A percentile compares a stretch with the other conserved stretches of the same genome.
phyloP scores from a whole-genome alignment of 2,888 invertebrate species.

The Ennomos fuscantarius region DNA sequence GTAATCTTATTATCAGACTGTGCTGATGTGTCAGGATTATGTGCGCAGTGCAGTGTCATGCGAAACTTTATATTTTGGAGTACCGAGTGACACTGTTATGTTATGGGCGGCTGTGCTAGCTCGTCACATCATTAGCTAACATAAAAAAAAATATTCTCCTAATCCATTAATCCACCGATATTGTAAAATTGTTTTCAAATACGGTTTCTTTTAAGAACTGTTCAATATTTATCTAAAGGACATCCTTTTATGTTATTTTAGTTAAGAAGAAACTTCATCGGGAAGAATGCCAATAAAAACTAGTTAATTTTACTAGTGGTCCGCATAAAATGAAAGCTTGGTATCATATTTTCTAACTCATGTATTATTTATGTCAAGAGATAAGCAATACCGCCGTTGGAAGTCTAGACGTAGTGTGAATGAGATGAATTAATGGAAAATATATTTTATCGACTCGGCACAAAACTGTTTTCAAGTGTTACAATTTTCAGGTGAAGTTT shows the following conservation, averaged over 20 bases:
- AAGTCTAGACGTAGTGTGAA: conserved; percentile 75
- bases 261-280: conserved; percentile 51
- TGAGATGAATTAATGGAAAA: conserved; percentile 72
- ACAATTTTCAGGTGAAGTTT: conserved; percentile 42
- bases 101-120: too few relatives aligned
- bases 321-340: conserved; percentile 66
- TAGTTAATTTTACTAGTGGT: conserved; percentile 74
- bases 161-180: too few relatives aligned
- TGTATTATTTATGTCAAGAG: conserved; percentile 74
- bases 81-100: too few relatives aligned
- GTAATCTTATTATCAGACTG: too few relatives aligned
- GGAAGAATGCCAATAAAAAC: conserved; percentile 78
- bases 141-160: too few relatives aligned
- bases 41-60: too few relatives aligned
- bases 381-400: conserved; percentile 71
- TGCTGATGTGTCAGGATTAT: too few relatives aligned
- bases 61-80: too few relatives aligned
- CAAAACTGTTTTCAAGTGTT: conserved; percentile 49
- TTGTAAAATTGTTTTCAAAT: too few relatives aligned
- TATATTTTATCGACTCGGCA: conserved; percentile 56
- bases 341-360: conserved; percentile 75
- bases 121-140: too few relatives aligned
- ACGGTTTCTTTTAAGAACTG: background rate
- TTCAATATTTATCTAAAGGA: conserved; percentile 14
- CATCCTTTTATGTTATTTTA: conserved; percentile 48